phyloP scores from a whole-genome alignment of 2,888 invertebrate genomes.

The Desoria tigrina region DNA sequence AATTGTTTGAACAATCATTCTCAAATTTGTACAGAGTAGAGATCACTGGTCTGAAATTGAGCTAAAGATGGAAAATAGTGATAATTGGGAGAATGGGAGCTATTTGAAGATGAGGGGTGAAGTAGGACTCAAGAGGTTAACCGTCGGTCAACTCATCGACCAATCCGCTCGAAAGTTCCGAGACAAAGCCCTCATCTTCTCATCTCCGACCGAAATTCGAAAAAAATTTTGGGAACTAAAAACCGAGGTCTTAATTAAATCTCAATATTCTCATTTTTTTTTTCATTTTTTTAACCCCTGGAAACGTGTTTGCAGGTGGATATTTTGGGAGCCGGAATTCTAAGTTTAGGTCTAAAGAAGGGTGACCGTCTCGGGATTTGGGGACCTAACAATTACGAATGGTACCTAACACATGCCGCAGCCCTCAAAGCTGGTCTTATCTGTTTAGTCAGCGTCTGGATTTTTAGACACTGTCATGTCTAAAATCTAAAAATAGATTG shows the following conservation, averaged over 20 bases:
- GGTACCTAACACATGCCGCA: conserved; percentile 72
- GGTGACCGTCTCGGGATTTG: conserved; percentile 79
- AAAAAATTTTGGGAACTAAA: conserved; percentile 62
- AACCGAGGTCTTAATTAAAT: too few species aligned
- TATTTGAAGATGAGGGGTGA: conserved; percentile 62
- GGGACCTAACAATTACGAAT: conserved; percentile 75
- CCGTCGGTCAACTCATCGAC: conserved; percentile 65
- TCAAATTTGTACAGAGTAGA: too few species aligned
- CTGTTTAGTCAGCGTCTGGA: too few species aligned
- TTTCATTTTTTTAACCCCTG: too few species aligned
- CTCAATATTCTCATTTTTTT: too few species aligned
- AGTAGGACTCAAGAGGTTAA: conserved; percentile 61
- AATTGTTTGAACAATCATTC: too few species aligned
- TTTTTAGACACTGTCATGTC: too few species aligned
- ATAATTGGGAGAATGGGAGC: too few species aligned
- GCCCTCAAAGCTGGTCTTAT: conserved; percentile 71
- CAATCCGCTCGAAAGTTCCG: conserved; percentile 62
- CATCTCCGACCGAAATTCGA: conserved; percentile 60
- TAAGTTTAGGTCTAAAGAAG: conserved; percentile 67
- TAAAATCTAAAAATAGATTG: too few species aligned
- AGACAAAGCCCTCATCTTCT: conserved; percentile 63
- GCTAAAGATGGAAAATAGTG: too few species aligned
- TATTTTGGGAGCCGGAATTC: conserved; percentile 70
- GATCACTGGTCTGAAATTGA: too few species aligned
- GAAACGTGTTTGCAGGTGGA: conserved; percentile 64